Conservation (phyloP, 2,888 invertebrate genomes). For the Cheilosia impressa region DNA sequence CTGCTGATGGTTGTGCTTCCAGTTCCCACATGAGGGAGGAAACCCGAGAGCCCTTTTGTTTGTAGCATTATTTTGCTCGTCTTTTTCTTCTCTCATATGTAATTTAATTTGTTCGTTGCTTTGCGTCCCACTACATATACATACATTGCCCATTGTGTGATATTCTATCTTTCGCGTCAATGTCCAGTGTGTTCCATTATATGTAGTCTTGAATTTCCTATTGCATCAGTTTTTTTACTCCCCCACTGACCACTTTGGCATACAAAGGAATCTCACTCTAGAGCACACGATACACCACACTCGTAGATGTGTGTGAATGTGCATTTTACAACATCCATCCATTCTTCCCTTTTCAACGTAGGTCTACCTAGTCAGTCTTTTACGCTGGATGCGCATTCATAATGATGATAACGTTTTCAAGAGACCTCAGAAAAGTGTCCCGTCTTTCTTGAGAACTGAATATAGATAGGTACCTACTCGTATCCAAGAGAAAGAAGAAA, state of each 20-base stretch:
- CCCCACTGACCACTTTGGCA: conserved; percentile 14
- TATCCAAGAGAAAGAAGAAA: neutral
- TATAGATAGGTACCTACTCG: too few species aligned
- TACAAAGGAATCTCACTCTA: conserved; percentile 22
- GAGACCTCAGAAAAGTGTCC: conserved; percentile 50
- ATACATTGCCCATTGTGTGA: conserved; percentile 32
- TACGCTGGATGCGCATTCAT: conserved; percentile 55
- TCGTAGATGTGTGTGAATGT: conserved; percentile 52
- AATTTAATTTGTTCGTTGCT: conserved; percentile 53
- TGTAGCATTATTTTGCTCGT: neutral
- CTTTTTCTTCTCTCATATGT: conserved; percentile 19
- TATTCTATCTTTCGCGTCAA: conserved; percentile 65
- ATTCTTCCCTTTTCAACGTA: conserved; percentile 19
- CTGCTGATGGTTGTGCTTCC: neutral
- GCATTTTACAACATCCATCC: conserved; percentile 40
- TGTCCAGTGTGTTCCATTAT: conserved; percentile 55
- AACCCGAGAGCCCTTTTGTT: conserved; percentile 50
- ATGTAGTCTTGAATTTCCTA: conserved; percentile 51
- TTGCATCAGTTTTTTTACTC: conserved; percentile 54
- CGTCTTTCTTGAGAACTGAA: conserved; percentile 49
- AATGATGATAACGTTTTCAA: conserved; percentile 47
- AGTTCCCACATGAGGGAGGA: conserved; percentile 50
- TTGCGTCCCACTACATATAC: neutral
- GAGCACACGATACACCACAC: conserved; percentile 9
- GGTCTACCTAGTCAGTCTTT: conserved; percentile 2